Evolutionary conservation across 2,113 vertebrate species (phyloP), one percentile per base, ranked within the genome.

Genomic region (Chinchilla lanigera): DNA sequence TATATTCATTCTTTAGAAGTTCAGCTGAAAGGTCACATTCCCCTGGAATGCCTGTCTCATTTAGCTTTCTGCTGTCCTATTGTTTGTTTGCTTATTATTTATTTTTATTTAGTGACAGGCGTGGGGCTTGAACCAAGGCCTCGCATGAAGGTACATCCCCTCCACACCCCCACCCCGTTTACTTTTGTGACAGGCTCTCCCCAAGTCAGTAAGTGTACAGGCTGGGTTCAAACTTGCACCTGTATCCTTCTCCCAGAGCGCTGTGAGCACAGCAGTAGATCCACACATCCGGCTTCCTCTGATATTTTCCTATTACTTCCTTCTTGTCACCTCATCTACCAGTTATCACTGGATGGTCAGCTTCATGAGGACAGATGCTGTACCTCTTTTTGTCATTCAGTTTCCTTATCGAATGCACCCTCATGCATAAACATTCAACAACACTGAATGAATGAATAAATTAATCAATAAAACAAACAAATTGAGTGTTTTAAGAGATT

Each of bases 1-100:
- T 61, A 44, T 63, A 44, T 81, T 97, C 78, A 60, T 92, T 35
- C 80, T 60, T 95, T 92, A 95, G 83, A 94, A 94, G 77, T 89
- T 97, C n/a, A 78, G 38, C 28, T 77, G 60, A 91, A 56, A 94
- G 44, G 69, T 85, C 63, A 56, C 12, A 2, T 94, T 87, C 13
- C 93, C 75, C 78, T 85, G 7, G 44, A 93, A 73, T 35, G 13
- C 28, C 41, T 93, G 3, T 47, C 38, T 77, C 38, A 11, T 75
- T 88, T 80, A 86, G 41, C 35, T 92, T 84, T 81, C 20, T 89
- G 35, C 19, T 82, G 2, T 89, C 54, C 71, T 71, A 13, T 67
- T 73, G 16, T 52, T 80, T 80, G 92, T 33, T 50, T 52, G 8
- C 35, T 80, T 80, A 52, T 80, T 75, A 47, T 14, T 44, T 13